These are phyloP conservation scores for Pinctada fucata DNA, from an alignment of 2,888 invertebrate species.

Conservation along the genomic window DNA sequence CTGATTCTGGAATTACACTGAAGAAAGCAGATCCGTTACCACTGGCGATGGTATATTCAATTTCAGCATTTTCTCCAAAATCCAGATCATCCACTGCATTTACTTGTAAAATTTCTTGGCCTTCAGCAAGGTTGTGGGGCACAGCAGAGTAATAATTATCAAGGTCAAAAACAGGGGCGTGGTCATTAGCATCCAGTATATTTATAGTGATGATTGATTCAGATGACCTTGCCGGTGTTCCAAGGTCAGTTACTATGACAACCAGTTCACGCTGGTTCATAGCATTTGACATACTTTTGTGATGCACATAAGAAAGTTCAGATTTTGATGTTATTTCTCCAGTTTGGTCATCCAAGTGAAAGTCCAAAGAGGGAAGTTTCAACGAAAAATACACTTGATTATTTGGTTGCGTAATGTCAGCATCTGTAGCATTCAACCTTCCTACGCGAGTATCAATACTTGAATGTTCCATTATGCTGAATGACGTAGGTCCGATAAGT, in stretches of 20 bases:
- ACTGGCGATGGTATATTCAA: slow-evolving; percentile 84
- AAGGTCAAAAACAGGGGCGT: slow-evolving; percentile 89
- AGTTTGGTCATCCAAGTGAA: slow-evolving; percentile 90
- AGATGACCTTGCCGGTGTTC: slow-evolving; percentile 95
- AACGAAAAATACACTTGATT: slow-evolving; percentile 69
- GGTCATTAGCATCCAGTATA: slow-evolving; percentile 94
- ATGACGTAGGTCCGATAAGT: slow-evolving; percentile 80
- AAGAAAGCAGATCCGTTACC: slow-evolving; percentile 89
- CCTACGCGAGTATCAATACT: slow-evolving; percentile 61
- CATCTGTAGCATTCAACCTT: slow-evolving; percentile 65
- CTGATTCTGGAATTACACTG: slow-evolving; percentile 85
- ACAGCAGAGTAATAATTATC: slow-evolving; percentile 71
- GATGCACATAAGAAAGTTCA: slow-evolving; percentile 74
- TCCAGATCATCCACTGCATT: slow-evolving; percentile 79
- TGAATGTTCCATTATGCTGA: slow-evolving; percentile 66
- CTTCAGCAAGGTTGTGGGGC: slow-evolving; percentile 83
- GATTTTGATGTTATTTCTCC: slow-evolving; percentile 93
- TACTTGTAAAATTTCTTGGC: slow-evolving; percentile 86
- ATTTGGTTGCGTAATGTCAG: slow-evolving; percentile 66
- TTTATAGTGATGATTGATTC: slow-evolving; percentile 91
- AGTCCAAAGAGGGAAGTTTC: slow-evolving; percentile 82
- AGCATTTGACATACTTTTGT: slow-evolving; percentile 42
- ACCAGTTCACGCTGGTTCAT: slow-evolving; percentile 66
- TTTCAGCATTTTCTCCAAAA: slow-evolving; percentile 92
- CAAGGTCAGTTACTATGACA: slow-evolving; percentile 94